Conservation (phyloP, 2,113 vertebrate species). For the Apteryx mantelli region DNA sequence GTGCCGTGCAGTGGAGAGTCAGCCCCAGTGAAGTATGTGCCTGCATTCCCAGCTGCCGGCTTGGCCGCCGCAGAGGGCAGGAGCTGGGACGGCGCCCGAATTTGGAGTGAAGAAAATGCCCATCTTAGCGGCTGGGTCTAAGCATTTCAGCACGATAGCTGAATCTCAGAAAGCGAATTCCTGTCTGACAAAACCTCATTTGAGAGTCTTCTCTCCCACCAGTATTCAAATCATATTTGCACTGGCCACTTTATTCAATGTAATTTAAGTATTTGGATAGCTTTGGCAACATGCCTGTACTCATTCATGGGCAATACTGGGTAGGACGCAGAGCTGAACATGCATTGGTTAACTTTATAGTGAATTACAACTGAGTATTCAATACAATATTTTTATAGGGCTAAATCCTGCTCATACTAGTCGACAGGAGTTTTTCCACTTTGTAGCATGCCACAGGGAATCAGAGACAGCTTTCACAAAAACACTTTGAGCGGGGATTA, state of each 20-base stretch:
- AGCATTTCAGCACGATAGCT: accelerated
- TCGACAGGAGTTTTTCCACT: not conserved
- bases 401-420: not conserved
- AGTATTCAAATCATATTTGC: not conserved
- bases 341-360: not conserved
- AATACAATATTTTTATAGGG: not conserved
- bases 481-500: not conserved
- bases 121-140: not conserved
- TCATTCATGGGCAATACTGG: not conserved
- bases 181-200: not conserved
- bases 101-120: not conserved
- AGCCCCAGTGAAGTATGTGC: not conserved
- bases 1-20: not conserved
- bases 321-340: not conserved
- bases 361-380: not conserved
- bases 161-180: not conserved
- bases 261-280: not conserved
- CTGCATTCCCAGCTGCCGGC: slow-evolving; percentile 61
- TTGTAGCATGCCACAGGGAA: not conserved
- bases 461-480: not conserved
- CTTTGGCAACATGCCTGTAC: accelerated
- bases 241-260: not conserved
- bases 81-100: accelerated
- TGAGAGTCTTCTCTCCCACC: not conserved
- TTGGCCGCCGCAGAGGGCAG: slow-evolving; percentile 24